Conservation (phyloP, 1,140 invertebrate species). For the Leptinotarsa undecemlineata region DNA sequence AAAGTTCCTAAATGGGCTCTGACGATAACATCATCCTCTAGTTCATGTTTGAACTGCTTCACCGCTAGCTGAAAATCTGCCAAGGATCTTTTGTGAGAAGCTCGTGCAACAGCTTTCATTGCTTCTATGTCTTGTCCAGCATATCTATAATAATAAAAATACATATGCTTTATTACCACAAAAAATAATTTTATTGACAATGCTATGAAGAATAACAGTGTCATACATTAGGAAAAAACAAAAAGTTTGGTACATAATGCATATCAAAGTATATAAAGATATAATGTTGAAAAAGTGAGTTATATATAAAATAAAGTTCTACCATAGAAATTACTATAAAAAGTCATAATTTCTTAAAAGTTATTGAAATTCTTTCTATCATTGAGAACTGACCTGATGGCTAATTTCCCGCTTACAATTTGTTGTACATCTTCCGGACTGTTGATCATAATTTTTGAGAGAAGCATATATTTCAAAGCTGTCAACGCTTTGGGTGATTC, state of each 20-base stretch:
- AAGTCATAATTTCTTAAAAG: no score
- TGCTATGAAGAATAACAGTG: no score
- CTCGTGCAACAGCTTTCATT: conserved; percentile 95
- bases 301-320: no score
- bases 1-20: conserved; percentile 93
- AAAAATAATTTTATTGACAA: no score
- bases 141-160: conserved; percentile 64
- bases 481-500: conserved; percentile 89
- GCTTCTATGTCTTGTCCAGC: conserved; percentile 94
- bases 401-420: conserved; percentile 95
- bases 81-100: conserved; percentile 93
- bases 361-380: fast-evolving
- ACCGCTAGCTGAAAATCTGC: conserved; percentile 93
- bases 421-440: conserved; percentile 94
- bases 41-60: conserved; percentile 82
- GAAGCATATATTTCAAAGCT: conserved; percentile 97
- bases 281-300: no score
- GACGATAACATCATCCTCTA: conserved; percentile 96
- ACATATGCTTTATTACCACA: no score
- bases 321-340: no score
- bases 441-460: conserved; percentile 98
- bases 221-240: no score
- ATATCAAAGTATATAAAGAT: no score
- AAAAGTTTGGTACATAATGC: no score
- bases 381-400: conserved; percentile 64